Evolutionary conservation across 1,140 invertebrate species (phyloP).

Genomic region (Gonatopus flavifemur): DNA sequence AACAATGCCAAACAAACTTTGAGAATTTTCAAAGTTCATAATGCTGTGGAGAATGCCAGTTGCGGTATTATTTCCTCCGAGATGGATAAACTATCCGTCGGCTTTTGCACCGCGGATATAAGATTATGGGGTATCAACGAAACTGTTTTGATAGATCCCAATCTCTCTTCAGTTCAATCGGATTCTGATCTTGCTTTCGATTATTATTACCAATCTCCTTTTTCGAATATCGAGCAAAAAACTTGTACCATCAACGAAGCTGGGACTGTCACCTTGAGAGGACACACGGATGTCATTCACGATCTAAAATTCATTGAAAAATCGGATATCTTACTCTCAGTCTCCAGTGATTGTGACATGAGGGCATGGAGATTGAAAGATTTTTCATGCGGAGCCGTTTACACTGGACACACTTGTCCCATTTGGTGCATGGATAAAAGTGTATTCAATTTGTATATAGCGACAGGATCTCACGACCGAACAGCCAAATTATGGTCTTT

Average conservation of each 20-base stretch:
- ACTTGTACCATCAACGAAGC: too few species aligned
- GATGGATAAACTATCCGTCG: conserved; percentile 63
- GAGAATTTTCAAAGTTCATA: conserved; percentile 64
- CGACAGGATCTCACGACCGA: conserved; percentile 80
- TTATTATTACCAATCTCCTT: too few species aligned
- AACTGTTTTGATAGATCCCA: conserved; percentile 57
- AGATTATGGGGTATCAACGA: conserved; percentile 66
- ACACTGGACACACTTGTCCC: conserved; percentile 80
- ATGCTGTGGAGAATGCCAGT: conserved; percentile 62
- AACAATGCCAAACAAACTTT: conserved; percentile 61
- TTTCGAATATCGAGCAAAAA: too few species aligned
- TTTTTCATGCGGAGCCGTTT: conserved; percentile 68
- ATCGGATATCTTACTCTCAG: conserved; percentile 68
- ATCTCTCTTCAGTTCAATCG: too few species aligned
- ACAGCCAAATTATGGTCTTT: conserved; percentile 85
- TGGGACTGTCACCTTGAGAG: conserved; percentile 65
- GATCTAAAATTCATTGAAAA: conserved; percentile 67
- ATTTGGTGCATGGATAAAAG: conserved; percentile 83
- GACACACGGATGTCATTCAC: conserved; percentile 74
- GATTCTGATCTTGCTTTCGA: conserved; percentile 36
- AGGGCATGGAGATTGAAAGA: conserved; percentile 70
- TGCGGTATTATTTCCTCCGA: conserved; percentile 61
- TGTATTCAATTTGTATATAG: conserved; percentile 71
- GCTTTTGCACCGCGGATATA: conserved; percentile 65
- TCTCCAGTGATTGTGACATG: conserved; percentile 77